Evolutionary conservation across 2,113 vertebrate genomes (phyloP), one percentile per base, ranked within the genome.

Genomic region (Athene noctua): DNA sequence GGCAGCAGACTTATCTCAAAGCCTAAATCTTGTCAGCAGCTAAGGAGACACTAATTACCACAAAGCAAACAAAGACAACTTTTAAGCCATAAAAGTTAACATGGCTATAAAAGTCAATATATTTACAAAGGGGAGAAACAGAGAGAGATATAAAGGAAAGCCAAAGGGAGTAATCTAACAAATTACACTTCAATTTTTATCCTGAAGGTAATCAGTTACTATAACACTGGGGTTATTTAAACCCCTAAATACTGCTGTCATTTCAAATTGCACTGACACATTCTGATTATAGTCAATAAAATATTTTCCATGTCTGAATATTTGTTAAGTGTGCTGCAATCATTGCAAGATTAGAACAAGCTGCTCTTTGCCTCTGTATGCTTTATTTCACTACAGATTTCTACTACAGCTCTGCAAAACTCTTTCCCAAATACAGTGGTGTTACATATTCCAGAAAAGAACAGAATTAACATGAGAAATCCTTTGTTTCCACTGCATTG

Each of bases 101-200:
- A 13, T 1, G 77, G 57, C 52, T 85, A n/a, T 95, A 81, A 92
- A 96, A 85, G 83, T 79, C 81, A 82, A 72, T 46, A 26, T 93
- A 93, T 96, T 93, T 97, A 95, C 92, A 91, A 90, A 95, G 34
- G 38, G 46, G 87, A 87, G 62, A 90, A 79, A 32, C 52, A 79
- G 75, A 58, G n/a, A 83, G 67, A 79, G 80, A 81, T 30, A 73
- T 15, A 91, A 94, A 91, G 34, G 40, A 87, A 86, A 94, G 70
- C 80, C 77, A 77, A 91, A 85, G 88, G 77, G 61, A 94, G 65
- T 23, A 92, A 92, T 25, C 52, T 79, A 88, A 86, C 68, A 93
- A 93, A 93, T 92, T 92, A 94, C 61, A 46, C 42, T 75, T 80
- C 73, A 44, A 38, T 92, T 86, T 88, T 81, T 79, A 78, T 57